Evolutionary conservation across 2,113 vertebrate genomes (phyloP).

Genomic region (Plestiodon gilberti): DNA sequence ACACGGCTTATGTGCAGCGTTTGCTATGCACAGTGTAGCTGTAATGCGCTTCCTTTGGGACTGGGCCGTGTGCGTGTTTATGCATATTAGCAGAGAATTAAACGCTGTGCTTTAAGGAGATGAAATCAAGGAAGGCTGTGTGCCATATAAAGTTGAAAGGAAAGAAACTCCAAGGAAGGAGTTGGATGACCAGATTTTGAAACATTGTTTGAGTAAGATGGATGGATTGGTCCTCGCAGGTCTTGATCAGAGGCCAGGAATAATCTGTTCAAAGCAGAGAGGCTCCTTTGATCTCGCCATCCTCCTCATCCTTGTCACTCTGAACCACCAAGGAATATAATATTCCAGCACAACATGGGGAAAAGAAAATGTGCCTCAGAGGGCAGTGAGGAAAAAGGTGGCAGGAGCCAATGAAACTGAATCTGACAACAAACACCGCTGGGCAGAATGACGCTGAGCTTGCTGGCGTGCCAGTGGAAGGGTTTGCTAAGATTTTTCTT

Average conservation of each 20-base stretch:
- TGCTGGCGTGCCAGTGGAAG: slow-evolving; percentile 65
- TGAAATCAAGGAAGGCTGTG: slow-evolving; percentile 80
- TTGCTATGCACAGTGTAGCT: background rate
- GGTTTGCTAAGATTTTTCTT: slow-evolving; percentile 67
- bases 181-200: slow-evolving; percentile 78
- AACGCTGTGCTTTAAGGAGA: slow-evolving; percentile 76
- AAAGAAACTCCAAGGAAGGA: slow-evolving; percentile 66
- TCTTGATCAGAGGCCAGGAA: slow-evolving; percentile 81
- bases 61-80: slow-evolving; percentile 23
- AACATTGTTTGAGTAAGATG: slow-evolving; percentile 77
- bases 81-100: slow-evolving; percentile 73
- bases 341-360: slow-evolving; percentile 63
- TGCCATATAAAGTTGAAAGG: slow-evolving; percentile 78
- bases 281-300: slow-evolving; percentile 77
- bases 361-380: slow-evolving; percentile 68
- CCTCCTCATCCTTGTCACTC: slow-evolving; percentile 74
- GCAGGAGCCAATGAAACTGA: slow-evolving; percentile 70
- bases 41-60: background rate
- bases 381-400: slow-evolving; percentile 67
- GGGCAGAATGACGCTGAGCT: slow-evolving; percentile 64
- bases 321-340: slow-evolving; percentile 76
- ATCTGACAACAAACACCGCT: slow-evolving; percentile 68
- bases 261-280: slow-evolving; percentile 80
- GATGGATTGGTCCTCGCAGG: slow-evolving; percentile 77
- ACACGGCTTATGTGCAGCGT: background rate